Evolutionary conservation across 2,113 vertebrate species (phyloP).

Genomic region (Naja naja): DNA sequence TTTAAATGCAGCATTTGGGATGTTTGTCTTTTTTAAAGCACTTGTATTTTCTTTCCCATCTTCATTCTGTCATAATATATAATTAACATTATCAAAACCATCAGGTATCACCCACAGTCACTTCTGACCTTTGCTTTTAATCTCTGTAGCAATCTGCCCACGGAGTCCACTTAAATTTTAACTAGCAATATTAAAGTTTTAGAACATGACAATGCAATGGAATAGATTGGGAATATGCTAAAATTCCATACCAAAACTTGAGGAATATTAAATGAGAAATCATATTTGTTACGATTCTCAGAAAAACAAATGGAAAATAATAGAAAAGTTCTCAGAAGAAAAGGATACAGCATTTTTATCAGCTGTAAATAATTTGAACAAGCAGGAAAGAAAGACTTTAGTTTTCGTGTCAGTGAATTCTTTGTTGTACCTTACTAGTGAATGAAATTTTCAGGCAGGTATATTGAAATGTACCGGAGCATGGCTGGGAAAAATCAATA

Average conservation of each 20-base stretch:
- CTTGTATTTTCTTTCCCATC: slow-evolving; percentile 80
- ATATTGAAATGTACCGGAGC: slow-evolving; percentile 32
- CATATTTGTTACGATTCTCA: slow-evolving; percentile 10
- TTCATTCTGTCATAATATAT: slow-evolving; percentile 76
- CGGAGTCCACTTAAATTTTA: slow-evolving; percentile 59
- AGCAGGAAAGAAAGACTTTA: slow-evolving; percentile 11
- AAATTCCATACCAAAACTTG: slow-evolving; percentile 37
- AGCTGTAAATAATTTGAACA: slow-evolving; percentile 15
- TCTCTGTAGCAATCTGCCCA: slow-evolving; percentile 37
- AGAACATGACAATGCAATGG: background rate
- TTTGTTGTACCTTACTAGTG: slow-evolving; percentile 13
- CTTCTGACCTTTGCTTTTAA: slow-evolving; percentile 74
- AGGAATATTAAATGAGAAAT: slow-evolving; percentile 18
- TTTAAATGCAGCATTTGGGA: slow-evolving; percentile 70
- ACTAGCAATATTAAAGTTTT: slow-evolving; percentile 44
- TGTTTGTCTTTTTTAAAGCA: slow-evolving; percentile 80
- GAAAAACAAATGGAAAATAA: slow-evolving; percentile 8
- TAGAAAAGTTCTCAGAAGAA: background rate
- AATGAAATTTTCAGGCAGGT: slow-evolving; percentile 12
- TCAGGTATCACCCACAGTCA: slow-evolving; percentile 74
- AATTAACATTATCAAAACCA: slow-evolving; percentile 81
- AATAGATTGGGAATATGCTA: slow-evolving; percentile 2
- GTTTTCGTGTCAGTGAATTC: slow-evolving; percentile 36
- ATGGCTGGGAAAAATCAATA: slow-evolving; percentile 24
- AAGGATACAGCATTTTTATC: slow-evolving; percentile 1